Conservation (phyloP, 2,113 vertebrate species). For the Echinops telfairi region DNA sequence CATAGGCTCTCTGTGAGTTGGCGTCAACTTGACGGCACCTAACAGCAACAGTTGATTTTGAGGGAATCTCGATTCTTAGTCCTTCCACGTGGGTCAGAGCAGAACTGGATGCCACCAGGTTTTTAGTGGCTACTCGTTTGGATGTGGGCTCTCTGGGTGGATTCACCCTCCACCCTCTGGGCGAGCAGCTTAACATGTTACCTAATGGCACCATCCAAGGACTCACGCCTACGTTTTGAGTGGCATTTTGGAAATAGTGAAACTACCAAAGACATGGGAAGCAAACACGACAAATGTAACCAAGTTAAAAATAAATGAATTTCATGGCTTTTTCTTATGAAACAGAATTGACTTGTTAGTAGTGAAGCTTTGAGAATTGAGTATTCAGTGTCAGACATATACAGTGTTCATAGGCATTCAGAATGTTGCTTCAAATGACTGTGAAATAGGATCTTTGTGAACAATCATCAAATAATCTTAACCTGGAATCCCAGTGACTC, state of each 20-base stretch:
- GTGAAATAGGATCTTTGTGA: not conserved
- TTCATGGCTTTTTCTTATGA: no score
- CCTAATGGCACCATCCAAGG: not conserved
- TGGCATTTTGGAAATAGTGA: not conserved
- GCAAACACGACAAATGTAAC: not conserved
- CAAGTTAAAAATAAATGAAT: slow-evolving; percentile 20
- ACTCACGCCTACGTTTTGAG: not conserved
- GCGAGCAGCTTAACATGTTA: not conserved
- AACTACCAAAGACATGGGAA: not conserved
- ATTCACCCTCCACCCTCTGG: not conserved
- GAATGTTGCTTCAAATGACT: not conserved
- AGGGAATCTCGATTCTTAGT: not conserved
- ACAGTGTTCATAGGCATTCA: not conserved
- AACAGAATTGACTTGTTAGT: no score
- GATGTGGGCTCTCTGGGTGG: not conserved
- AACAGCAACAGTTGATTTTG: not conserved
- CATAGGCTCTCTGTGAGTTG: no score
- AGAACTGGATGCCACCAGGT: not conserved
- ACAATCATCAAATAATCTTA: no score
- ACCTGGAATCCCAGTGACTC: no score
- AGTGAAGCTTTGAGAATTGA: not conserved
- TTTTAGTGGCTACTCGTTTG: not conserved
- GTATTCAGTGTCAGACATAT: not conserved
- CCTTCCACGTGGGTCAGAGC: not conserved
- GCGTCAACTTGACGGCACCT: no score